These are phyloP conservation scores for Thysanoteuthis rhombus DNA, from an alignment of 2,888 invertebrate species.

Conservation along the genomic window DNA sequence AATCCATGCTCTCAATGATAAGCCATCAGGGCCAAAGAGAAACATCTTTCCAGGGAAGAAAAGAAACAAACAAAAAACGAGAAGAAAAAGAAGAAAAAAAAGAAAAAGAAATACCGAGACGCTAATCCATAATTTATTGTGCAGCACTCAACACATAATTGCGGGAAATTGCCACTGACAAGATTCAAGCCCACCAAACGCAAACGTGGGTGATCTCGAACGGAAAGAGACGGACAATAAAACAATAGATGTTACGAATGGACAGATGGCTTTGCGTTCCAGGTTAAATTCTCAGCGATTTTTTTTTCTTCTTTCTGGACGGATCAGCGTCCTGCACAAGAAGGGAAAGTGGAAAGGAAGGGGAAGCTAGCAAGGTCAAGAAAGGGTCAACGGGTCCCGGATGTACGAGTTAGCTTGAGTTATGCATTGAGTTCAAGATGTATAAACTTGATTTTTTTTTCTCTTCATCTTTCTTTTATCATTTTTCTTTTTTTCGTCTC, in stretches of 20 bases:
- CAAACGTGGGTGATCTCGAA: neutral
- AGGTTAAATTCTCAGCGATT: neutral
- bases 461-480: too few species aligned
- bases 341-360: neutral
- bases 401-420: neutral
- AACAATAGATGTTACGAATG: neutral
- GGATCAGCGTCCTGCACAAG: neutral
- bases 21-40: too few species aligned
- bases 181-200: neutral
- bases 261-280: neutral
- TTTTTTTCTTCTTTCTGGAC: too few species aligned
- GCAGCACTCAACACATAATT: neutral
- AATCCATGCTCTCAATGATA: too few species aligned
- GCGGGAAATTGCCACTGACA: slow-evolving; percentile 12
- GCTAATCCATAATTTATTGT: neutral
- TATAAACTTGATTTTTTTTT: neutral
- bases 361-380: neutral
- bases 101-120: neutral
- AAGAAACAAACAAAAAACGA: too few species aligned
- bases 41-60: too few species aligned
- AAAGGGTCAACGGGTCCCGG: neutral
- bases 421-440: neutral
- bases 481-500: neutral
- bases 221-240: neutral
- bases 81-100: too few species aligned